Conservation (phyloP, 2,113 vertebrate species). For the Parus major region DNA sequence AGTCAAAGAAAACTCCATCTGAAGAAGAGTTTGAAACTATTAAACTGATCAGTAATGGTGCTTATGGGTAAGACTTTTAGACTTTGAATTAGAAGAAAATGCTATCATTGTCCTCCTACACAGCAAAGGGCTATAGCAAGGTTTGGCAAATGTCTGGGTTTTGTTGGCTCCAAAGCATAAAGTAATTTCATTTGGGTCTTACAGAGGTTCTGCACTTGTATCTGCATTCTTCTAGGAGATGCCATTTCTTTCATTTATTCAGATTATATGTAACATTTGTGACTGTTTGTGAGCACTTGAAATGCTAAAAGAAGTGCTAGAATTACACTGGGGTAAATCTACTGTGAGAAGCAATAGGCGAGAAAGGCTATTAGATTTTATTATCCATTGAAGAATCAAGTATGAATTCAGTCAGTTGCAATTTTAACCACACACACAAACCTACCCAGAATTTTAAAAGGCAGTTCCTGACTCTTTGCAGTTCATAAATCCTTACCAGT, state of each 20-base stretch:
- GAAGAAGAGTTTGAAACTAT: constrained; percentile 98
- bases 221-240: neutral
- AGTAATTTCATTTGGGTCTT: neutral
- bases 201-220: neutral
- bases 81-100: neutral
- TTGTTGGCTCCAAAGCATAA: neutral
- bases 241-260: neutral
- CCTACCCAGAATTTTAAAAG: neutral
- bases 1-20: constrained; percentile 87
- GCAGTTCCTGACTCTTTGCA: neutral
- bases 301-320: neutral
- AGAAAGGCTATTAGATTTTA: neutral
- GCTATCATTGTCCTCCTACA: neutral
- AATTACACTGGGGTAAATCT: neutral
- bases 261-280: neutral
- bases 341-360: neutral
- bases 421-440: neutral
- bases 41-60: constrained; percentile 97
- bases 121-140: neutral
- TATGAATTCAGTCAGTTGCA: neutral
- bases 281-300: neutral
- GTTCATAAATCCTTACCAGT: neutral
- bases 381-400: neutral
- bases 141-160: neutral
- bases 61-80: constrained; percentile 84